These are phyloP conservation scores for Torymus auratus DNA, from an alignment of 2,888 invertebrate genomes.

Conservation along the genomic window DNA sequence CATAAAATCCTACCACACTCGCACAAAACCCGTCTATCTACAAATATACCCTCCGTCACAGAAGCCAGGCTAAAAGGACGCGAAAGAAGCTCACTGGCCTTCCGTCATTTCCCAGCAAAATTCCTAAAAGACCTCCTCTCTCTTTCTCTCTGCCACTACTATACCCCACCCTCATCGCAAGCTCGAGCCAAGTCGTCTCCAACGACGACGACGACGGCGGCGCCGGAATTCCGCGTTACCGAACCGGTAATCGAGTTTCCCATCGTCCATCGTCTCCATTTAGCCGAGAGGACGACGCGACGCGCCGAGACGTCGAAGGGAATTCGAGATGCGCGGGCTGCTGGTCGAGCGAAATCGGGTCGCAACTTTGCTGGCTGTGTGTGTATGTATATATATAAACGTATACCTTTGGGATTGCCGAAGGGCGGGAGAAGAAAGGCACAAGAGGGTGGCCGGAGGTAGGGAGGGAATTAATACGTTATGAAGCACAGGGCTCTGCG, in stretches of 20 bases:
- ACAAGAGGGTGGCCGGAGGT: not conserved
- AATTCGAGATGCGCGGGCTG: constrained; percentile 41
- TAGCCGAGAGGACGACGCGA: constrained; percentile 39
- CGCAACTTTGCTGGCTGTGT: constrained; percentile 17
- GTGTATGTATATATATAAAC: not conserved
- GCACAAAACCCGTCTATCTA: no score
- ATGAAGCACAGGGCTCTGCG: not conserved
- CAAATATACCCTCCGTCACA: no score
- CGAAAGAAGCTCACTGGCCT: no score
- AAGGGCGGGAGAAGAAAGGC: not conserved
- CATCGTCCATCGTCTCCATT: constrained; percentile 55
- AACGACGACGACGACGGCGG: not conserved
- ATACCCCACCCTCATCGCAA: no score
- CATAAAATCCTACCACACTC: no score
- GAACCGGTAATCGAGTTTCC: constrained; percentile 55
- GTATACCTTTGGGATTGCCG: no score
- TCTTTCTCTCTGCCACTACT: no score
- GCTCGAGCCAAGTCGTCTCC: no score
- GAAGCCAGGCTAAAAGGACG: no score
- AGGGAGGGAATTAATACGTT: constrained; percentile 30
- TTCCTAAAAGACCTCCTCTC: no score
- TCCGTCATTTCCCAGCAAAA: no score
- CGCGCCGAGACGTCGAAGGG: constrained; percentile 39
- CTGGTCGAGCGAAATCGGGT: constrained; percentile 25
- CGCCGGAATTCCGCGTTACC: constrained; percentile 45